These are phyloP conservation scores for Ochropleura leucogaster DNA, from an alignment of 2,888 invertebrate genomes.

Conservation along the genomic window DNA sequence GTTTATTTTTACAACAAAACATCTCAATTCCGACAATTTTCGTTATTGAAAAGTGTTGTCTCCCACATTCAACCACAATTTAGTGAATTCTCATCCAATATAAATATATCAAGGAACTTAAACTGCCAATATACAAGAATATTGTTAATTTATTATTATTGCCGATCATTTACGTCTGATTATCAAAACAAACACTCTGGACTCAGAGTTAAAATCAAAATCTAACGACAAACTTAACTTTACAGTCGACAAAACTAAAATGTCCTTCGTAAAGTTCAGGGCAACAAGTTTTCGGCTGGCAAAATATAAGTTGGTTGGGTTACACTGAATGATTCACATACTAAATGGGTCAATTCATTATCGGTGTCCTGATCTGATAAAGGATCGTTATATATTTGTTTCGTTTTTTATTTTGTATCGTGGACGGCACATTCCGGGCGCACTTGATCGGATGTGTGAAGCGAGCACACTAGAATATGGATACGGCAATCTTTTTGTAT, in stretches of 20 bases:
- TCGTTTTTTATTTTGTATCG: conserved; percentile 75
- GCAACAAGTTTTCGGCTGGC: conserved; percentile 39
- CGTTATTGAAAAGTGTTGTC: conserved; percentile 31
- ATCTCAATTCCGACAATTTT: conserved; percentile 31
- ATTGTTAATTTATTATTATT: conserved; percentile 71
- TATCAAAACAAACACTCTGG: conserved; percentile 72
- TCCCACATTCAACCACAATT: conserved; percentile 27
- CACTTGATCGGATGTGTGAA: conserved; percentile 66
- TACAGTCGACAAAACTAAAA: conserved; percentile 23
- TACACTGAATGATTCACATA: conserved; percentile 84
- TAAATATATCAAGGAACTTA: conserved; percentile 56
- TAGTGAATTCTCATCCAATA: conserved; percentile 24
- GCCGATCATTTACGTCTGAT: conserved; percentile 70
- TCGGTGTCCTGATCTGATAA: conserved; percentile 87
- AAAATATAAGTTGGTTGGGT: conserved; percentile 66
- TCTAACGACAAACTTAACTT: conserved; percentile 57
- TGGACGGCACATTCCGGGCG: conserved; percentile 82
- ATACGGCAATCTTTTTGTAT: conserved; percentile 62
- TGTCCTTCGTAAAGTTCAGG: neutral
- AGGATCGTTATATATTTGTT: conserved; percentile 82
- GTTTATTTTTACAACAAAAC: conserved; percentile 36
- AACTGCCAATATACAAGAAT: conserved; percentile 61
- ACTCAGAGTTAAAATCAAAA: conserved; percentile 61
- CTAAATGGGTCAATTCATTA: conserved; percentile 89
- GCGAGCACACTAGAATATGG: conserved; percentile 58